Conservation (phyloP, 2,888 invertebrate species). For the Tryphoninae sp. region DNA sequence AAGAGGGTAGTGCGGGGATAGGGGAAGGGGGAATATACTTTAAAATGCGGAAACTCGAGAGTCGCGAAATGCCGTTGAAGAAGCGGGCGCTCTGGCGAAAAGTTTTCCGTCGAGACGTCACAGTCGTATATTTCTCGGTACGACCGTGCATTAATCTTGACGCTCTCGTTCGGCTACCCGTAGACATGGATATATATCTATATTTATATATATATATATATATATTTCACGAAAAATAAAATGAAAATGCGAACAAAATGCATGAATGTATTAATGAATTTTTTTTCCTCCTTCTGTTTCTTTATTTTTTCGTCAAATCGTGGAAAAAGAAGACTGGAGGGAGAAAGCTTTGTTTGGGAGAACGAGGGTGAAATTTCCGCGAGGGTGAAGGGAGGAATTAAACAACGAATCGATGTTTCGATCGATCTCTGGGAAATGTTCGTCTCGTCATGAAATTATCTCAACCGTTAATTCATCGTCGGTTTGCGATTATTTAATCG, state of each 20-base stretch:
- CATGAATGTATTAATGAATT: constrained; percentile 37
- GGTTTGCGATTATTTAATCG: no score
- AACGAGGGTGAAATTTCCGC: no score
- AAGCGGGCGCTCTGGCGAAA: constrained; percentile 53
- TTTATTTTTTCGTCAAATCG: no score
- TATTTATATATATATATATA: no score
- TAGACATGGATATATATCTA: constrained; percentile 37
- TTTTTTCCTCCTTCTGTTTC: neutral
- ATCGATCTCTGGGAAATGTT: no score
- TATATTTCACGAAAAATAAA: constrained; percentile 37
- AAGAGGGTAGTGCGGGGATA: constrained; percentile 22
- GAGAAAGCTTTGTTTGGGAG: no score
- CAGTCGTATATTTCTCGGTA: constrained; percentile 62
- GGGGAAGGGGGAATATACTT: constrained; percentile 57
- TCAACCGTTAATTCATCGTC: no score
- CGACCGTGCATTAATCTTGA: constrained; percentile 65
- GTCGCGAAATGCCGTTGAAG: constrained; percentile 37
- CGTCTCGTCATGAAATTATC: no score
- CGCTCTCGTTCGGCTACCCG: constrained; percentile 34
- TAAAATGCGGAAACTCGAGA: constrained; percentile 61
- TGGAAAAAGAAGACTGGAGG: no score
- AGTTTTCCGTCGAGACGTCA: constrained; percentile 62
- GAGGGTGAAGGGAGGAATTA: no score
- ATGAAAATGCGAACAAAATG: constrained; percentile 19
- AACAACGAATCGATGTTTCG: no score